Base-by-base conservation (phyloP, 2,113 vertebrate genomes). In the Galeopterus variegatus region DNA sequence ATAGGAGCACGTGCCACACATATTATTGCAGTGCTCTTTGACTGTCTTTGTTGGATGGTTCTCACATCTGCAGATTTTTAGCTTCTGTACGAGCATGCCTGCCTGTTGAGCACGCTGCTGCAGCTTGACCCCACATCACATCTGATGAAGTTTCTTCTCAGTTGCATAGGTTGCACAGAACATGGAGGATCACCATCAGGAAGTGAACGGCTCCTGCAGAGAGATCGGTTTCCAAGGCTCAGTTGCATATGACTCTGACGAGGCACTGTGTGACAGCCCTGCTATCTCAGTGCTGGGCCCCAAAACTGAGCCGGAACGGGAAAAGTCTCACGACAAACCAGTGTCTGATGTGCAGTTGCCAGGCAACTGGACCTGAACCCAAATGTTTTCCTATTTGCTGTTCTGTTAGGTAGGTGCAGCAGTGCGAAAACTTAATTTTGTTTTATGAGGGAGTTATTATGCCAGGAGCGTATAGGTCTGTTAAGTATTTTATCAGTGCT, bases 161-260 rank as follows among this genome's bases (percentile, higher is more conserved):
- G 95, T 82, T 24, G 94, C 5, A 3, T 95, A 99, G 99, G 99
- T 99, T 97, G 99, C 99, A 92, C 99, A 99, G 99, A 99, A 99
- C 99, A 99, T 99, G 79, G 99, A 99, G 98, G 99, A 99, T 98
- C 99, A 99, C 98, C 99, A 99, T 98, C 99, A 99, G 98, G 99
- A 99, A 99, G 99, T 99, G 98, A 99, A 99, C 94, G 98, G 99
- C 98, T 99, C 99, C 98, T 99, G 99, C 98, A 98, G 99, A 98
- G 99, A 99, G 98, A 99, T 99, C 28, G 99, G 99, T 93, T 99
- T 99, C 98, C 99, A 99, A 75, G 99, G 99, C 97, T 98, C 99
- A 98, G 99, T 99, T 92, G 99, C 99, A 2, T 99, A 99, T 81
- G 99, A 99, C 98, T 99, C 99, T 1, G 99, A 99, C 98, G 99